Conservation (phyloP, 35 echinoderm and acorn worm species). For the Lytechinus variegatus region DNA sequence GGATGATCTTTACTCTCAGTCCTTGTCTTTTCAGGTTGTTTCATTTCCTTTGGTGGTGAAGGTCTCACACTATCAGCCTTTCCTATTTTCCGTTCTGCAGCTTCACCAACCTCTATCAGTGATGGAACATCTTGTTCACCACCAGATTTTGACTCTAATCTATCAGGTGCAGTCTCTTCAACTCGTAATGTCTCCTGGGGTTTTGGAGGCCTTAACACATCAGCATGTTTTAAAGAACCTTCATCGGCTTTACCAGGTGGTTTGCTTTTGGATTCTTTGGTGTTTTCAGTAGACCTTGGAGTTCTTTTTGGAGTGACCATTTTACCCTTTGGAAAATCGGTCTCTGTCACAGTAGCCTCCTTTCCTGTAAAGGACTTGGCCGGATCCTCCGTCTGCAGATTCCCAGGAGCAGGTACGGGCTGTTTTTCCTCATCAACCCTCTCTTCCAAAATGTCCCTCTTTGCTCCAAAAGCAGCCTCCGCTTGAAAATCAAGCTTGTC, state of each 20-base stretch:
- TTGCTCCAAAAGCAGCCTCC: neutral
- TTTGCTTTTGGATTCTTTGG: neutral
- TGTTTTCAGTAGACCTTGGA: neutral
- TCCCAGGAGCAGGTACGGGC: neutral
- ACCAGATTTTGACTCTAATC: neutral
- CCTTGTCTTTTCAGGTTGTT: neutral
- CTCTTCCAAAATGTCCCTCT: neutral
- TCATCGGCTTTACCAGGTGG: neutral
- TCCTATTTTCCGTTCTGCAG: neutral
- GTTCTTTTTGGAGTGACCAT: conserved; percentile 22
- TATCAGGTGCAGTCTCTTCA: neutral
- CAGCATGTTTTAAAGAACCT: too few species aligned
- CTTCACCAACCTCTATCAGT: neutral
- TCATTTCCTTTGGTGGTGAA: neutral
- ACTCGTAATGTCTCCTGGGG: neutral
- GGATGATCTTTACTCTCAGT: neutral
- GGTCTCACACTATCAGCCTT: neutral
- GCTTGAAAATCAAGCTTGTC: neutral
- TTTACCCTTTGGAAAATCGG: neutral
- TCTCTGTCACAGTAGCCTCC: neutral
- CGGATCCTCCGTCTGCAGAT: neutral
- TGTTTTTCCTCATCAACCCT: neutral
- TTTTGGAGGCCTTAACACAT: too few species aligned
- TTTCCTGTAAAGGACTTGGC: neutral
- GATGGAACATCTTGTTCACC: neutral